Evolutionary conservation across 1,140 invertebrate species (phyloP).

Genomic region (Rhagoletis pomonella): DNA sequence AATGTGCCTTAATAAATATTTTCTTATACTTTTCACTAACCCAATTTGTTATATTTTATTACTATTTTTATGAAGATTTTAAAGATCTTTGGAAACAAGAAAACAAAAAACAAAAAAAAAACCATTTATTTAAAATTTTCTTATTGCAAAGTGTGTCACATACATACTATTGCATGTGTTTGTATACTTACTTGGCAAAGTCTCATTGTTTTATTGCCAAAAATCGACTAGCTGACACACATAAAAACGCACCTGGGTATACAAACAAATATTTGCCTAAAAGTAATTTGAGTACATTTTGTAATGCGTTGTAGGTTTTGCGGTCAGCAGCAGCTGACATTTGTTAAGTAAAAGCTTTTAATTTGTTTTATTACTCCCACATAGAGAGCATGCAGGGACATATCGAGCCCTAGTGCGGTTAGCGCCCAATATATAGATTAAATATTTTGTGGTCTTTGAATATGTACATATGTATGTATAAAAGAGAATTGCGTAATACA

Average conservation of each 20-base stretch:
- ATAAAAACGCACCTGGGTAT: too few species aligned
- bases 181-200: slow-evolving; percentile 7
- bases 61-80: too few species aligned
- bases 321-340: background rate
- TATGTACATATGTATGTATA: background rate
- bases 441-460: slow-evolving; percentile 5
- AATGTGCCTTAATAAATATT: too few species aligned
- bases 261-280: background rate
- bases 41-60: too few species aligned
- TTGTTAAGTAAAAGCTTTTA: background rate
- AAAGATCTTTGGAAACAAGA: too few species aligned
- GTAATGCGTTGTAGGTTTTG: background rate
- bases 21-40: too few species aligned
- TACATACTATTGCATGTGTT: too few species aligned
- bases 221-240: background rate
- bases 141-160: too few species aligned
- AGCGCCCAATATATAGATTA: background rate
- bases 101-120: too few species aligned
- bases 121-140: too few species aligned
- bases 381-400: too few species aligned
- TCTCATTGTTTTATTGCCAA: slow-evolving; percentile 31
- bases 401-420: background rate
- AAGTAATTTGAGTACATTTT: slow-evolving; percentile 6
- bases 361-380: background rate
- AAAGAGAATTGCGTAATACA: too few species aligned